phyloP scores from a whole-genome alignment of 2,113 vertebrate genomes.

The Dicaeum eximium region DNA sequence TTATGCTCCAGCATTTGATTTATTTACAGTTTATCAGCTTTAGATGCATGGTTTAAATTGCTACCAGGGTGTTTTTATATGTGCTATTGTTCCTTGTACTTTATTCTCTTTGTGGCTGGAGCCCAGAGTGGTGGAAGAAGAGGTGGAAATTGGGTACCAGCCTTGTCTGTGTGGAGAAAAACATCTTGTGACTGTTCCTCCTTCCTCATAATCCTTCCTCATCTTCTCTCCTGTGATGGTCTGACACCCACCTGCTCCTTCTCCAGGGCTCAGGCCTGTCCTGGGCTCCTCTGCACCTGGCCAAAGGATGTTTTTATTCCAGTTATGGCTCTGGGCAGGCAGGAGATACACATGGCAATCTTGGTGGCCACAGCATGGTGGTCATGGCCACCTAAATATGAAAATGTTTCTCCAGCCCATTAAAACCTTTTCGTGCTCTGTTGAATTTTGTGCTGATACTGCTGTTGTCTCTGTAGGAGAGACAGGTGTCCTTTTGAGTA shows the following conservation, averaged over 20 bases:
- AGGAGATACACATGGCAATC: neutral
- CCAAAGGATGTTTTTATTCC: neutral
- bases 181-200: neutral
- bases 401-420: neutral
- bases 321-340: neutral
- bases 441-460: neutral
- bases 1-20: conserved; percentile 40
- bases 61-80: neutral
- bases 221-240: neutral
- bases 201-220: neutral
- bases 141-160: neutral
- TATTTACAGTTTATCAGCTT: conserved; percentile 44
- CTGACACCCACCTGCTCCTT: neutral
- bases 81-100: neutral
- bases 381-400: neutral
- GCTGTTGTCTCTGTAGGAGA: neutral
- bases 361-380: neutral
- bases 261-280: neutral
- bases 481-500: neutral
- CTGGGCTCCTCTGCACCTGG: neutral
- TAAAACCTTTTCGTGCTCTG: neutral
- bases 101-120: neutral
- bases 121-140: neutral
- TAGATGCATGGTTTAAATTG: conserved; percentile 5
- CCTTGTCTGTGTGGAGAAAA: neutral